These are phyloP conservation scores for Spialia ferax DNA, from an alignment of 2,888 invertebrate species.

Conservation along the genomic window DNA sequence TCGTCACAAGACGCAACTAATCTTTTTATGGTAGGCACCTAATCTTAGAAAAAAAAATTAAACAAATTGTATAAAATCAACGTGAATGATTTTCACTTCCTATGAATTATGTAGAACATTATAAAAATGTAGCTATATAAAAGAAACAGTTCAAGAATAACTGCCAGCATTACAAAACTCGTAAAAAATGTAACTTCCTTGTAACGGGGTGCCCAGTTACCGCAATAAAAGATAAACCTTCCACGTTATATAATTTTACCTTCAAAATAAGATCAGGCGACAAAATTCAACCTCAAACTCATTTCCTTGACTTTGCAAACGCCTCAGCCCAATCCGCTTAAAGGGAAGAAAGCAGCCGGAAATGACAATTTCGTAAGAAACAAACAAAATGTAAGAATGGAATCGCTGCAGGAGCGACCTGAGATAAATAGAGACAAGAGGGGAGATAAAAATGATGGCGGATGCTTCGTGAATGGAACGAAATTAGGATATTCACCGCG, in stretches of 20 bases:
- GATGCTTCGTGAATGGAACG: constrained; percentile 79
- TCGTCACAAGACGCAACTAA: no score
- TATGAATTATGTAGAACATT: no score
- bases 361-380: constrained; percentile 84
- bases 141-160: no score
- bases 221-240: constrained; percentile 13
- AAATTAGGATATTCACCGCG: constrained; percentile 82
- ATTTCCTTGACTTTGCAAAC: constrained; percentile 79
- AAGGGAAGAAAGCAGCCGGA: constrained; percentile 80
- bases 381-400: constrained; percentile 82
- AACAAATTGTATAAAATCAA: no score
- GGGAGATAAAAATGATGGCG: constrained; percentile 85
- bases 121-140: no score
- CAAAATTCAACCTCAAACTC: constrained; percentile 70
- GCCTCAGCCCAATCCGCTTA: constrained; percentile 77
- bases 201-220: background rate
- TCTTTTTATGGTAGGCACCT: no score
- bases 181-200: background rate
- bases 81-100: no score
- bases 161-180: background rate
- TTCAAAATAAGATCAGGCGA: constrained; percentile 71
- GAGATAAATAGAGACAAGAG: constrained; percentile 82
- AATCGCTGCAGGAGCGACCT: constrained; percentile 70
- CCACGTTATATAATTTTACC: constrained; percentile 19
- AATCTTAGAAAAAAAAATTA: no score